These are phyloP conservation scores for Lagorchestes hirsutus DNA, from an alignment of 2,797 vertebrate species.

Conservation along the genomic window DNA sequence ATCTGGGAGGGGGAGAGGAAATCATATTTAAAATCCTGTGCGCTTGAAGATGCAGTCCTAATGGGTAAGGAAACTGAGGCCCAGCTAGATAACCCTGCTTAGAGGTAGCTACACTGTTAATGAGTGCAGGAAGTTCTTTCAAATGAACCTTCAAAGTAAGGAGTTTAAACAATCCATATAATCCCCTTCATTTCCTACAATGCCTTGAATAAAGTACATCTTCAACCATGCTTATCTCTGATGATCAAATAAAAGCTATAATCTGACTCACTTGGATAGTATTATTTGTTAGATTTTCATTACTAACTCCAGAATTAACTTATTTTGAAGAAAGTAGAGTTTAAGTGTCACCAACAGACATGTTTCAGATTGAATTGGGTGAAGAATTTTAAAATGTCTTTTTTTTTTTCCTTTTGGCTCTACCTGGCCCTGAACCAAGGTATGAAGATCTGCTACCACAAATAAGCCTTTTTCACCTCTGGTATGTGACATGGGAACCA, in stretches of 20 bases:
- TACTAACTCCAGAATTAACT: background rate
- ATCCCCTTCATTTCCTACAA: slow-evolving; percentile 10
- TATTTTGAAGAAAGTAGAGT: background rate
- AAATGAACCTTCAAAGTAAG: background rate
- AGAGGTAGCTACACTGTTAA: background rate
- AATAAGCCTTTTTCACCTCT: background rate
- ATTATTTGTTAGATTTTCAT: background rate
- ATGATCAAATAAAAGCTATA: background rate
- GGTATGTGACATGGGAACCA: background rate
- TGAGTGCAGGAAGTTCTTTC: slow-evolving; percentile 22
- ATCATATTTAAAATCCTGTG: slow-evolving; percentile 51
- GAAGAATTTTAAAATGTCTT: background rate
- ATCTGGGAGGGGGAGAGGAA: slow-evolving; percentile 42
- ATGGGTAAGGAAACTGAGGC: slow-evolving; percentile 9
- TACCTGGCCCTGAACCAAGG: background rate
- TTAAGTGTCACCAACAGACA: background rate
- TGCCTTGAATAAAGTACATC: slow-evolving; percentile 23
- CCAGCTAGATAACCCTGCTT: background rate
- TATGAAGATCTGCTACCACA: background rate
- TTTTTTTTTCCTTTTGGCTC: background rate
- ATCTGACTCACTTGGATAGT: background rate
- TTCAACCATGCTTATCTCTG: background rate
- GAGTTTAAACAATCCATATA: slow-evolving; percentile 20
- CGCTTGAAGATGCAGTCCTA: slow-evolving; percentile 31
- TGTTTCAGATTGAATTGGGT: background rate